A percentile compares a stretch with the other conserved stretches of the same genome.
These are phyloP conservation scores for Platycheirus rosarum DNA, from an alignment of 2,888 invertebrate species.

Conservation along the genomic window DNA sequence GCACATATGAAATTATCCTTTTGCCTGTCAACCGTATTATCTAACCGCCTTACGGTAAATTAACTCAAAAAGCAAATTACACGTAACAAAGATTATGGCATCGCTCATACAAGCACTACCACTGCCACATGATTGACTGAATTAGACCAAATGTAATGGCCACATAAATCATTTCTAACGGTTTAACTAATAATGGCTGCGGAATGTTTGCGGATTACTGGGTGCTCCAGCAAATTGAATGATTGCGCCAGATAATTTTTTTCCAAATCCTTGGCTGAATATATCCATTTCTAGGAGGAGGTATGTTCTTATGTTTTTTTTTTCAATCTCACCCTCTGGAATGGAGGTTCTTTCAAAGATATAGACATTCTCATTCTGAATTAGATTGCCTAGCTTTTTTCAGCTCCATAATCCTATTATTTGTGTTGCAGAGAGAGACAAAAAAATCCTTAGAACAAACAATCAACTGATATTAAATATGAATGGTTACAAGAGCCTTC, in stretches of 20 bases:
- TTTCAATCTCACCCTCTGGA: neutral
- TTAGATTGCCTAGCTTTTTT: neutral
- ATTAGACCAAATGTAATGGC: slow-evolving; percentile 60
- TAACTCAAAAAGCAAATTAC: slow-evolving; percentile 61
- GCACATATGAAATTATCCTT: slow-evolving; percentile 23
- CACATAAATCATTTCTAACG: slow-evolving; percentile 65
- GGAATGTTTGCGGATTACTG: slow-evolving; percentile 42
- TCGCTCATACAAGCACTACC: neutral
- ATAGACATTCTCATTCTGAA: neutral
- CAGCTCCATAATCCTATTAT: neutral
- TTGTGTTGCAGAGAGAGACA: neutral
- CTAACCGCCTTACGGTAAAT: slow-evolving; percentile 36
- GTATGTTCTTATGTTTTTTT: too few species aligned
- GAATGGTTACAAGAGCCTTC: slow-evolving; percentile 51
- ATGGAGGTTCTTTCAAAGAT: neutral
- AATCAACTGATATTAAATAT: slow-evolving; percentile 63
- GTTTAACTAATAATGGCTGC: slow-evolving; percentile 27
- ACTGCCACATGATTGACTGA: slow-evolving; percentile 49
- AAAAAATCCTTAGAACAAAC: slow-evolving; percentile 58
- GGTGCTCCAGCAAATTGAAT: slow-evolving; percentile 39
- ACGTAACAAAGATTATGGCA: slow-evolving; percentile 14
- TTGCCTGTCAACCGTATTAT: slow-evolving; percentile 32
- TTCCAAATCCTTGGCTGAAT: neutral
- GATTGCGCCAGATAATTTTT: slow-evolving; percentile 39
- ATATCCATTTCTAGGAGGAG: too few species aligned